These are phyloP conservation scores for Zalophus californianus DNA, from an alignment of 2,797 vertebrate species.

Conservation along the genomic window DNA sequence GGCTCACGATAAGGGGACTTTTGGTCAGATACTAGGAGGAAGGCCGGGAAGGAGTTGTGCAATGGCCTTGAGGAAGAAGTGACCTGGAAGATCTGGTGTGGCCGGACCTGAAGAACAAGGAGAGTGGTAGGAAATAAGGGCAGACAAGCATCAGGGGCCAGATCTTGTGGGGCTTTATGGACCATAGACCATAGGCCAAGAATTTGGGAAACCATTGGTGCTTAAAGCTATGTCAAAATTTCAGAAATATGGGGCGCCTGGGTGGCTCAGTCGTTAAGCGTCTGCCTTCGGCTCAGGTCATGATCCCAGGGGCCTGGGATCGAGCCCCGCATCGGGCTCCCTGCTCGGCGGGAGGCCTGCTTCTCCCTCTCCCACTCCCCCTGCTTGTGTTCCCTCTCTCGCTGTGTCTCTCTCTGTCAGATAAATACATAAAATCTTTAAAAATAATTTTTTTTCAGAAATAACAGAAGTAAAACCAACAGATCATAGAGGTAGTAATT, in stretches of 20 bases:
- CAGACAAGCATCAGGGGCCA: neutral
- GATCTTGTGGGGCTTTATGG: neutral
- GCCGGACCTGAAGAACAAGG: neutral
- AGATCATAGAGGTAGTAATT: neutral
- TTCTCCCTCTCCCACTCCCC: too few species aligned
- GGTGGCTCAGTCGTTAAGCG: too few species aligned
- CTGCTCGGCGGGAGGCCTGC: too few species aligned
- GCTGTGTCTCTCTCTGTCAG: too few species aligned
- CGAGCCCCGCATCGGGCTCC: too few species aligned
- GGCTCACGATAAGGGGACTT: neutral
- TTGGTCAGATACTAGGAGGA: neutral
- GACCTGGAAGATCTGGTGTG: neutral
- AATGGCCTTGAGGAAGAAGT: neutral
- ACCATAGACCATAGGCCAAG: neutral
- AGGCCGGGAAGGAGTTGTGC: neutral
- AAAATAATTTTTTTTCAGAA: neutral
- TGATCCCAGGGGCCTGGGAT: too few species aligned
- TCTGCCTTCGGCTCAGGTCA: too few species aligned
- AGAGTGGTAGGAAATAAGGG: neutral
- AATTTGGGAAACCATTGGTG: neutral
- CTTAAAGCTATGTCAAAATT: neutral
- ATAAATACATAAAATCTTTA: too few species aligned
- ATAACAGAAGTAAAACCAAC: neutral
- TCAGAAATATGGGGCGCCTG: neutral
- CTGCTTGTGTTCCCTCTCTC: too few species aligned